phyloP scores from a whole-genome alignment of 2,888 invertebrate species.

The Torymus auratus region DNA sequence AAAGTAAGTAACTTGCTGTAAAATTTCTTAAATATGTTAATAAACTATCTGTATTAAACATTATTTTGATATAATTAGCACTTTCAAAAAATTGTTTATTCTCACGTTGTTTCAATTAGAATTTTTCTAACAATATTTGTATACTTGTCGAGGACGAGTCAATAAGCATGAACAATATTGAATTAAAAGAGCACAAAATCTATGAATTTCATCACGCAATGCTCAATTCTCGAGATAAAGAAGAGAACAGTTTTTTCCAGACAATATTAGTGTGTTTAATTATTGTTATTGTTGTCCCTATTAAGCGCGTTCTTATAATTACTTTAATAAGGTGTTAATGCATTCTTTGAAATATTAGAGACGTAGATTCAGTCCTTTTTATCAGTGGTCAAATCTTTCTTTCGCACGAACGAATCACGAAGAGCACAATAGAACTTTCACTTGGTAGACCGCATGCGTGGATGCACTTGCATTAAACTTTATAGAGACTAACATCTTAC shows the following conservation, averaged over 20 bases:
- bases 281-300: not conserved
- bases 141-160: not conserved
- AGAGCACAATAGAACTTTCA: slow-evolving; percentile 58
- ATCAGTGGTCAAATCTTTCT: slow-evolving; percentile 31
- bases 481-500: slow-evolving; percentile 67
- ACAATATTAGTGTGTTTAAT: slow-evolving; percentile 5
- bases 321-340: slow-evolving; percentile 28
- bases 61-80: not conserved
- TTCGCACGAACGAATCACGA: slow-evolving; percentile 48
- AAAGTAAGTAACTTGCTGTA: too few species aligned
- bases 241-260: slow-evolving; percentile 6
- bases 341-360: slow-evolving; percentile 34
- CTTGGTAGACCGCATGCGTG: slow-evolving; percentile 73
- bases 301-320: slow-evolving; percentile 22
- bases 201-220: slow-evolving; percentile 48
- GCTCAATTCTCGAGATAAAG: not conserved
- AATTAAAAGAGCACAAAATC: slow-evolving; percentile 29
- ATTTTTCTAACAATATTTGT: not conserved
- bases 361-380: slow-evolving; percentile 11
- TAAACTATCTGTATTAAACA: too few species aligned
- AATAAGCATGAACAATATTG: slow-evolving; percentile 25
- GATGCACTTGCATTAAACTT: slow-evolving; percentile 71
- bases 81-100: slow-evolving; percentile 13
- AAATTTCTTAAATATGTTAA: too few species aligned
- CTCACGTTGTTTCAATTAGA: not conserved